Evolutionary conservation across 2,113 vertebrate species (phyloP).

Genomic region (Dasyprocta punctata): DNA sequence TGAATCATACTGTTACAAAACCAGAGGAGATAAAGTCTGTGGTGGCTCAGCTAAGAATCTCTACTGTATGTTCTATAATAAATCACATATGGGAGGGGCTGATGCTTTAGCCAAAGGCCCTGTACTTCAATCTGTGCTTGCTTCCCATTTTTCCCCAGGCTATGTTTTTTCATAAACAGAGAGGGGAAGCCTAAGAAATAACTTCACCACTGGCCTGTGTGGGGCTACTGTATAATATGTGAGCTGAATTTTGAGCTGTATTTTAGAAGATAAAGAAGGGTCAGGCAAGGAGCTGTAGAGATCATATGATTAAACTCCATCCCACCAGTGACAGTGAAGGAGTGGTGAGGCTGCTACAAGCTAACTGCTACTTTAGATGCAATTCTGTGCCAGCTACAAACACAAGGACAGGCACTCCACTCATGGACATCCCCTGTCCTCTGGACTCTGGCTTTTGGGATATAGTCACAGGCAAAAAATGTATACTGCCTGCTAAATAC

Average conservation of each 20-base stretch:
- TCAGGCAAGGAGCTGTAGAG: slow-evolving; percentile 58
- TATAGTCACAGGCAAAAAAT: slow-evolving; percentile 45
- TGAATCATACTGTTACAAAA: slow-evolving; percentile 79
- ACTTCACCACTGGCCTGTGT: slow-evolving; percentile 40
- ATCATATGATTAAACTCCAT: slow-evolving; percentile 45
- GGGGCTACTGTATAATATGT: slow-evolving; percentile 37
- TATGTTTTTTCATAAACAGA: slow-evolving; percentile 65
- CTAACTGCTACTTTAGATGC: background rate
- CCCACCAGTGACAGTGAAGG: background rate
- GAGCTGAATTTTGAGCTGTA: slow-evolving; percentile 77
- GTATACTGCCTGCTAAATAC: slow-evolving; percentile 52
- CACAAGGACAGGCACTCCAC: background rate
- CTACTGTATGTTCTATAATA: slow-evolving; percentile 62
- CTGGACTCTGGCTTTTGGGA: slow-evolving; percentile 54
- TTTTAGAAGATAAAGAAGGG: slow-evolving; percentile 81
- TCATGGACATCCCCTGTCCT: background rate
- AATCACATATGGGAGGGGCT: slow-evolving; percentile 45
- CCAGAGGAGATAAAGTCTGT: slow-evolving; percentile 74
- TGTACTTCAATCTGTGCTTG: slow-evolving; percentile 63
- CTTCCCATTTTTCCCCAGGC: background rate
- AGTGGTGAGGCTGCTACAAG: slow-evolving; percentile 42
- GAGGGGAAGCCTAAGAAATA: slow-evolving; percentile 53
- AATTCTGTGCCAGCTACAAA: background rate
- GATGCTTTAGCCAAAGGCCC: slow-evolving; percentile 48
- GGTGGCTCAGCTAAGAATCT: slow-evolving; percentile 71